Evolutionary conservation across 2,113 vertebrate genomes (phyloP), one percentile per base, ranked within the genome.

Genomic region (Psammodynastes pulverulentus): DNA sequence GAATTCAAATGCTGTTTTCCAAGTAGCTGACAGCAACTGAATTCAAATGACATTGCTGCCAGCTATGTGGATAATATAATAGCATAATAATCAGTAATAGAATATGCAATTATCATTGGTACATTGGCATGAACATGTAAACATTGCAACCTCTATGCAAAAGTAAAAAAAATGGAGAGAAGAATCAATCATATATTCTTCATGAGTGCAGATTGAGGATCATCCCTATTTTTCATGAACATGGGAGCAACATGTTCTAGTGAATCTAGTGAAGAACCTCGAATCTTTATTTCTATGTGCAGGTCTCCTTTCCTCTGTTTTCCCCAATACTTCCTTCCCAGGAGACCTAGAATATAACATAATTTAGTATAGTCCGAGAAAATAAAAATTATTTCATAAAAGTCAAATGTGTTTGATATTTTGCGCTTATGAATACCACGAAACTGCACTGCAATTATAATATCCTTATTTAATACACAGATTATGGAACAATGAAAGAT

Each of bases 401-500:
- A 97, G 96, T 96, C 96, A 95, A 72, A 56, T 92, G 92, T 13
- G 0, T 96, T 97, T 95, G 95, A 96, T 96, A 95, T 96, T 96
- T 90, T 89, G 84, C 96, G 92, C 91, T 87, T 96, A 96, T 93
- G 79, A 97, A 97, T 95, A 97, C 95, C 87, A 95, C 88, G 56
- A 97, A 97, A 97, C 96, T 45, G 86, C 94, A 93, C 96, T 51
- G 95, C 96, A 96, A 97, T 98, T 97, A 96, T 94, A 95, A 93
- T 67, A 95, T 87, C 53, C 96, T 97, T 79, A 79, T 79, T 79
- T 98, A 97, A 96, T 94, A 91, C 96, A 91, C 12, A 93, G 97
- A 97, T 98, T 97, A 96, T 97, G 95, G 96, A 98, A 97, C 96
- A 97, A 97, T 95, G 97, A 97, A 95, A 97, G 95, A 96, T 92